These are phyloP conservation scores for Melanocharis versteri DNA, from an alignment of 2,113 vertebrate genomes.

Conservation along the genomic window DNA sequence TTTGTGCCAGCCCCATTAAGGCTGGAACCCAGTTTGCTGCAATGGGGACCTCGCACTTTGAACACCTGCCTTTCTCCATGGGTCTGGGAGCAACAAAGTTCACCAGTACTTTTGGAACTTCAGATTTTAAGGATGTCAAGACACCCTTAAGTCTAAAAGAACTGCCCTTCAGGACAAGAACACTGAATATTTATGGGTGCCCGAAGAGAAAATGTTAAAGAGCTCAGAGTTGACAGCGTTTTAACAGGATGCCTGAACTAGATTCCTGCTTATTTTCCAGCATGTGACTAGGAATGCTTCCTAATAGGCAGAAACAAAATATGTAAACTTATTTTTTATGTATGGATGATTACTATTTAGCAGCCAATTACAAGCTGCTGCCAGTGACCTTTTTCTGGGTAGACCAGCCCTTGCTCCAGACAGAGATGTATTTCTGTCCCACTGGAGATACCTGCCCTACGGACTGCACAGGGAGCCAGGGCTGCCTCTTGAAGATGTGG, in stretches of 20 bases:
- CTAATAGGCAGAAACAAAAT: background rate
- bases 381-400: background rate
- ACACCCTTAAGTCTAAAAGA: background rate
- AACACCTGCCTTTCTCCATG: background rate
- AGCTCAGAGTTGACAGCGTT: background rate
- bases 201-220: background rate
- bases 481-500: background rate
- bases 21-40: background rate
- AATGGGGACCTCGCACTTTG: accelerated
- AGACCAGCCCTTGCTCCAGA: background rate
- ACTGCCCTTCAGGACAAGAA: background rate
- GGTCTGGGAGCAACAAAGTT: background rate
- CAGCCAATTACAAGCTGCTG: background rate
- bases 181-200: slow-evolving; percentile 17
- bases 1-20: background rate
- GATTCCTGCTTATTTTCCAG: background rate
- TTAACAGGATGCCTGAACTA: background rate
- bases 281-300: background rate
- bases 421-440: background rate
- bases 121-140: background rate
- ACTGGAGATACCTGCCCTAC: background rate
- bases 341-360: background rate
- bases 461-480: background rate
- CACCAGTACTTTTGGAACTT: background rate
- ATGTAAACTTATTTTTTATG: background rate